Evolutionary conservation across 2,797 vertebrate species (phyloP), one percentile per base, ranked within the genome.

Genomic region (Echeneis naucrates): DNA sequence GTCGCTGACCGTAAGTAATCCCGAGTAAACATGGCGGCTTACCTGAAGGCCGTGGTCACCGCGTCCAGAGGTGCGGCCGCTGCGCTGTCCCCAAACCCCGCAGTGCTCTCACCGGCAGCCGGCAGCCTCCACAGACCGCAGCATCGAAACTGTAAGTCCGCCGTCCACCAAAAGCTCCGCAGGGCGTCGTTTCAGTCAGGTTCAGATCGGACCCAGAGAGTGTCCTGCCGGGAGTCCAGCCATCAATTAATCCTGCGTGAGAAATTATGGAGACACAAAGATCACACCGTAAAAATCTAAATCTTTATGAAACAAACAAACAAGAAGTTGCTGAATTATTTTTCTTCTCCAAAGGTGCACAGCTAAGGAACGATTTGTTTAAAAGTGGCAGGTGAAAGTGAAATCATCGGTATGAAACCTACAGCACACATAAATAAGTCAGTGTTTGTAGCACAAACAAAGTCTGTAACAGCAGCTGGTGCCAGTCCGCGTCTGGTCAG

Each of bases 81-180:
- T 1, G 45, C 11, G 0, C 69, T 91, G 42, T 75, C 85, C 2
- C 92, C 78, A 68, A 87, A 50, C 33, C 92, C 93, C 0, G 90
- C 92, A 1, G 90, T 78, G 48, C 54, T 94, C 2, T 87, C 88
- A 48, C 86, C 93, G 45, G 87, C 91, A 9, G 73, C 87, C 7
- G 66, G 40, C 38, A 83, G 72, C 83, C 79, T 83, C 23, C 88
- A 89, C 64, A 84, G 66, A 26, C 82, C 56, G 32, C 94, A 93
- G 8, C 92, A 90, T 63, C 93, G 96, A 64, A 94, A 93, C 89
- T 96, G 96, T 97, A 87, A 97, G 96, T 97, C 51, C 9, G 24
- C 65, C 73, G 35, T 51, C 30, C 26, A 66, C 17, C 10, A 13
- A 54, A 52, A 52, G 3, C 6, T 19, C 12, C 14, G 10, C 1